Evolutionary conservation across 1,140 invertebrate species (phyloP).

Genomic region (Drosophila pachea): DNA sequence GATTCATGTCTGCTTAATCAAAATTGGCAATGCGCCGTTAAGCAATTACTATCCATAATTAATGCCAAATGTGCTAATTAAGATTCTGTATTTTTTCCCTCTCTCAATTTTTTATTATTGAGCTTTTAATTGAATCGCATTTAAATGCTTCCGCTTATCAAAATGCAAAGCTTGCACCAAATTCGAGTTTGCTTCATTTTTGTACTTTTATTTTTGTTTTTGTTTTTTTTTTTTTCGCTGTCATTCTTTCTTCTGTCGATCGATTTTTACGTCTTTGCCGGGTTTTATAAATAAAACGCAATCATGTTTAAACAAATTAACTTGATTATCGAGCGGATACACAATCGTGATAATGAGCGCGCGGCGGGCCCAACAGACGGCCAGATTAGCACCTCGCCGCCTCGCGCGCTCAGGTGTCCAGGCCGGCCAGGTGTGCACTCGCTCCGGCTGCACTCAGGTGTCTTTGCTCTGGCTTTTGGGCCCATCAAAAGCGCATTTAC

Average conservation of each 20-base stretch:
- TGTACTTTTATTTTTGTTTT: not conserved
- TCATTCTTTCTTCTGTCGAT: not conserved
- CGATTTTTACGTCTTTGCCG: slow-evolving; percentile 13
- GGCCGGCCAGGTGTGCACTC: slow-evolving; percentile 8
- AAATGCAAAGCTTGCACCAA: slow-evolving; percentile 51
- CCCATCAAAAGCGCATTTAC: slow-evolving; percentile 30
- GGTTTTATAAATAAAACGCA: slow-evolving; percentile 65
- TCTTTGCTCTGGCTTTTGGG: slow-evolving; percentile 8
- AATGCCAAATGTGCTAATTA: slow-evolving; percentile 64
- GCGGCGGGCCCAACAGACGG: not conserved
- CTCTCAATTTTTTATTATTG: slow-evolving; percentile 14
- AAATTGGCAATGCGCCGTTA: slow-evolving; percentile 21
- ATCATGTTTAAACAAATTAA: slow-evolving; percentile 70
- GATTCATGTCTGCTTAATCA: slow-evolving; percentile 18
- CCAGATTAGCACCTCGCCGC: slow-evolving; percentile 35
- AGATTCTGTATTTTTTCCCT: slow-evolving; percentile 14
- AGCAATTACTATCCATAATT: slow-evolving; percentile 55
- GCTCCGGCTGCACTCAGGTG: slow-evolving; percentile 33
- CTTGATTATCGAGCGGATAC: slow-evolving; percentile 60
- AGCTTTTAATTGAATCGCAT: slow-evolving; percentile 37
- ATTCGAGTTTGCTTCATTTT: not conserved
- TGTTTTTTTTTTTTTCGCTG: not conserved
- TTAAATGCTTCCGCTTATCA: slow-evolving; percentile 69
- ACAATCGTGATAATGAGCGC: slow-evolving; percentile 33
- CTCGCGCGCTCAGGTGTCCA: not conserved